phyloP scores from a whole-genome alignment of 2,797 vertebrate species.

The Presbytis comata region DNA sequence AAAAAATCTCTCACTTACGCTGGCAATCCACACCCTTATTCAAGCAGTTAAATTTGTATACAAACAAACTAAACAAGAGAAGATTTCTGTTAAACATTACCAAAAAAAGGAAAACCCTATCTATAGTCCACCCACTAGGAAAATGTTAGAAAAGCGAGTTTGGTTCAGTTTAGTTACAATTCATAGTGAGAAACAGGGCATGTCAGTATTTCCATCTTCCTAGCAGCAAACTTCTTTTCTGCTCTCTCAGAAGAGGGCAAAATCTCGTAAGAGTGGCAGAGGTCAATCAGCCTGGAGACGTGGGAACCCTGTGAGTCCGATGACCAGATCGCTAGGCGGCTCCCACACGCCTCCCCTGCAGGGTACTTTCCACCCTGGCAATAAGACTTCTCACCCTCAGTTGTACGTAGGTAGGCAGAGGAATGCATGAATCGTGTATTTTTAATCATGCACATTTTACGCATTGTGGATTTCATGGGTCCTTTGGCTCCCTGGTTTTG shows the following conservation, averaged over 20 bases:
- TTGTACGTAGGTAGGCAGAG: neutral
- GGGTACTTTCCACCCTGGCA: neutral
- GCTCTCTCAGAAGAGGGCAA: neutral
- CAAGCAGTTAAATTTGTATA: neutral
- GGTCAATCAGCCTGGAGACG: neutral
- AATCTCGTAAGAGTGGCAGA: neutral
- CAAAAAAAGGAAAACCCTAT: neutral
- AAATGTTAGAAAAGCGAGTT: neutral
- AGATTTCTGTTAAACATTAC: neutral
- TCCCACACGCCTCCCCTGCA: neutral
- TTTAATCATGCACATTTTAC: neutral
- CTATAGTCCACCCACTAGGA: neutral
- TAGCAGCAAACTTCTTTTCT: neutral
- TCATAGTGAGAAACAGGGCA: neutral
- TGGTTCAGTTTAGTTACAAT: neutral
- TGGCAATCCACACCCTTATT: accelerated
- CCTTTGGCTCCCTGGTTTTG: neutral
- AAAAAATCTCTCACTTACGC: neutral
- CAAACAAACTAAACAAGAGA: neutral
- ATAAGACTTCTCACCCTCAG: no score
- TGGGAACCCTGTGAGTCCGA: accelerated
- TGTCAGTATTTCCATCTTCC: accelerated
- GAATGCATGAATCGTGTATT: neutral
- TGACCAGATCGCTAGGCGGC: neutral
- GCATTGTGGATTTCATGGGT: neutral